These are phyloP conservation scores for Montipora capitata DNA, from an alignment of 92 coral and sea anemone genomes.

Conservation along the genomic window DNA sequence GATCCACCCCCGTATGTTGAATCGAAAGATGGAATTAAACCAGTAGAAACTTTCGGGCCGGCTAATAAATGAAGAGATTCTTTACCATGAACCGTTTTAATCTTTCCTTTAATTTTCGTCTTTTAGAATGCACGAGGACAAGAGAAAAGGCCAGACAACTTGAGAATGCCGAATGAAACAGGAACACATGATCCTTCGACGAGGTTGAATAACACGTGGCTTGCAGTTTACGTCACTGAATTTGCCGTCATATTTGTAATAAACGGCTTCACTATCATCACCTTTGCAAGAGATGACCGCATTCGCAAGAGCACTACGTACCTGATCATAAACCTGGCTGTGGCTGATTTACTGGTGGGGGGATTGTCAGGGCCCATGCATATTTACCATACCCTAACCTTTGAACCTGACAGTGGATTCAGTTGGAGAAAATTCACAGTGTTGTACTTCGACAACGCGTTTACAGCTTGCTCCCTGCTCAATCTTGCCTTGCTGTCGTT, in stretches of 20 bases:
- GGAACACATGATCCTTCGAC: neutral
- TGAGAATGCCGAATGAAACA: neutral
- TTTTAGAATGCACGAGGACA: neutral
- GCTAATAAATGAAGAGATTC: too few species aligned
- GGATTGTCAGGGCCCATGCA: neutral
- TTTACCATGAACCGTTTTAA: too few species aligned
- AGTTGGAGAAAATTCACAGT: too few species aligned
- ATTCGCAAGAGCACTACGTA: conserved; percentile 32
- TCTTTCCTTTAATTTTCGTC: neutral
- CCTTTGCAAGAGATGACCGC: neutral
- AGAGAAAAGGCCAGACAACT: too few species aligned
- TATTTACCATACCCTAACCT: neutral
- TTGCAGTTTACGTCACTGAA: neutral
- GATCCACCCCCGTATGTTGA: too few species aligned
- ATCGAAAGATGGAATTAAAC: too few species aligned
- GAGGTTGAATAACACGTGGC: neutral
- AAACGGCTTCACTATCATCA: neutral
- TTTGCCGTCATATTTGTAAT: neutral
- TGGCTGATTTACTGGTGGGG: conserved; percentile 17
- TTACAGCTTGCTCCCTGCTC: neutral
- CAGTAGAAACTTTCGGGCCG: too few species aligned
- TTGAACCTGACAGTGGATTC: too few species aligned
- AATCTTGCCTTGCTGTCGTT: neutral
- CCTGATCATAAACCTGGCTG: conserved; percentile 15
- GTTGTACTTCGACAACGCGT: neutral